A percentile compares a stretch with the other conserved stretches of the same genome.
Conservation (phyloP, 2,113 vertebrate genomes). For the Dipodomys spectabilis region DNA sequence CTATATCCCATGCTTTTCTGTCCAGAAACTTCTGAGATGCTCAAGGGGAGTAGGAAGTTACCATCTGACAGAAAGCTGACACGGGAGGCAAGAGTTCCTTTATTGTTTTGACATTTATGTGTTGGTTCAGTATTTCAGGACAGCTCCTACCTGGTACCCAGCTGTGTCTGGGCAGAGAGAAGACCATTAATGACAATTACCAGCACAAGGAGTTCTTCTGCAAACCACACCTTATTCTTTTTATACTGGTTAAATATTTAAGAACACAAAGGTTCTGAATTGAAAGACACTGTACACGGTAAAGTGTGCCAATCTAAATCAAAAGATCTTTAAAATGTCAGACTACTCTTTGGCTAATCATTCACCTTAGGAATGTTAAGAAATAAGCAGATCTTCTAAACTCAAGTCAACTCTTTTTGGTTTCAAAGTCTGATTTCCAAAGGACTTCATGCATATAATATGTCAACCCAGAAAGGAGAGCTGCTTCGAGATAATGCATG, state of each 20-base stretch:
- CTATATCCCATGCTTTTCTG: not conserved
- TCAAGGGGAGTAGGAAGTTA: constrained; percentile 52
- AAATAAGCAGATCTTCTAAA: constrained; percentile 19
- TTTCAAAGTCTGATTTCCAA: constrained; percentile 3
- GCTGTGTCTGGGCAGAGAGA: constrained; percentile 42
- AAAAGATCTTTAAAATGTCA: constrained; percentile 59
- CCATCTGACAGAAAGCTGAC: constrained; percentile 55
- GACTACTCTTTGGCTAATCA: constrained; percentile 34
- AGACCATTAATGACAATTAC: constrained; percentile 65
- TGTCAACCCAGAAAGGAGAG: not conserved
- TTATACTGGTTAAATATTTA: constrained; percentile 81
- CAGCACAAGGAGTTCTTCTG: constrained; percentile 77
- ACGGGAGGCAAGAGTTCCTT: constrained; percentile 62
- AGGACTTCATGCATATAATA: not conserved
- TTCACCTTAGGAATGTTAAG: constrained; percentile 41
- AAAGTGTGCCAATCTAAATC: constrained; percentile 63
- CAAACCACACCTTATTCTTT: constrained; percentile 79
- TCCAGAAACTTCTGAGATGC: constrained; percentile 8
- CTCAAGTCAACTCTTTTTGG: not conserved
- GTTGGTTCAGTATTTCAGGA: constrained; percentile 69
- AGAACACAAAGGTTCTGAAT: constrained; percentile 59
- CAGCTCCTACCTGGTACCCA: constrained; percentile 44
- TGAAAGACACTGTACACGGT: constrained; percentile 36
- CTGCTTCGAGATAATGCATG: not conserved
- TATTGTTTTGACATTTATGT: constrained; percentile 76